Base-by-base conservation (phyloP, 2,797 vertebrate species). In the Iguana delicatissima region DNA sequence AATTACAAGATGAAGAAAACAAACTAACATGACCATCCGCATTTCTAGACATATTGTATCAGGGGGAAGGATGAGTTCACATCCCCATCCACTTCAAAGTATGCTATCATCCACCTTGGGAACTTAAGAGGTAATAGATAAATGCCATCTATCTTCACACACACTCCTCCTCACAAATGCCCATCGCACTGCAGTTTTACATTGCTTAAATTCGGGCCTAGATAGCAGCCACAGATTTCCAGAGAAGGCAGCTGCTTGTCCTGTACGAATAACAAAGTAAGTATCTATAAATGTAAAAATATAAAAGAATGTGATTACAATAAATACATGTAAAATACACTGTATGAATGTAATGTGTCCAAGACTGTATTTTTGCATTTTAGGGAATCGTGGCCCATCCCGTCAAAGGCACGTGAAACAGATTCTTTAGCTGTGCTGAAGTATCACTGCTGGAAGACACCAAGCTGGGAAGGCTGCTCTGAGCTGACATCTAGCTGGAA, bases 1-100 rank as follows among this genome's bases (percentile, higher is more conserved):
- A 94, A 62, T 91, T 81, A 93, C 55, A 89, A 32, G 0, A 84
- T 24, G 8, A 52, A 38, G 80, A 80, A 86, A 92, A 95, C 26
- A 93, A 94, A 93, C 22, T 62, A 46, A 76, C 55, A 10, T 22
- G 86, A 92, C 9, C 35, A 42, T 73, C 18, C n/a, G 26, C 35
- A 57, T 73, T 82, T 73, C 29, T 22, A 62, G 18, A 13, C 32
- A 24, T 67, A 64, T 67, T 46, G 24, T 46, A 64, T 20, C 38
- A 26, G 10, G 14, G 35, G 18, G 35, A 76, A 18, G 16, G 6
- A 22, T 16, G 32, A 38, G 38, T 35, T 35, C 35, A 35, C 38
- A 76, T 69, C 35, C 16, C 73, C 16, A 8, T 76, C 16, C 16
- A 38, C 35, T 38, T 35, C n/a, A 13, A 35, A 35, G 1, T 74